phyloP scores from a whole-genome alignment of 2,113 vertebrate genomes.

The Talpa occidentalis region DNA sequence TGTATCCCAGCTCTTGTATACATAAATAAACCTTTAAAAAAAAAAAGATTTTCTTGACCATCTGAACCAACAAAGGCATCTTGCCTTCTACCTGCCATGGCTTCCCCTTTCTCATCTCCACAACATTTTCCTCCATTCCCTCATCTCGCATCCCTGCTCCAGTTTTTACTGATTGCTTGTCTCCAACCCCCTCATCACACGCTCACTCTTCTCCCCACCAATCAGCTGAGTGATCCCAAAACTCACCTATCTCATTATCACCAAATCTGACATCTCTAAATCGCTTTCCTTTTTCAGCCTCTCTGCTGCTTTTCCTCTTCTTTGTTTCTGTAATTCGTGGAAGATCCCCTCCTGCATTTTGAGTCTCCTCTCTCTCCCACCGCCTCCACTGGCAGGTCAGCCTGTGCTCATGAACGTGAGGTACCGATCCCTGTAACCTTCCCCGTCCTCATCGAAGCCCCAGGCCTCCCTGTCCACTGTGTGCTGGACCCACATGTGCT shows the following conservation, averaged over 20 bases:
- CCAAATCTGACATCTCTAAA: neutral
- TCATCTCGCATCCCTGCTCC: neutral
- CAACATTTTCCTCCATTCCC: neutral
- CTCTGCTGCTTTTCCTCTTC: neutral
- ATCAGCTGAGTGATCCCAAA: neutral
- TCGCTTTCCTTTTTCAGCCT: neutral
- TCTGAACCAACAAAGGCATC: neutral
- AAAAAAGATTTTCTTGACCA: too few species aligned
- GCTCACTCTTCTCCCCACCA: neutral
- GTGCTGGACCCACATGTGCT: too few species aligned
- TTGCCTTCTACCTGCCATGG: neutral
- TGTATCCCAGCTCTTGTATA: too few species aligned
- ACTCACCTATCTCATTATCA: neutral
- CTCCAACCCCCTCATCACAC: neutral
- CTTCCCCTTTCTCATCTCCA: accelerated
- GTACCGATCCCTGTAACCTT: too few species aligned
- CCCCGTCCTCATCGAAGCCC: too few species aligned
- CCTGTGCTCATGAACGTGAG: too few species aligned
- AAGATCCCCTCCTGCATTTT: neutral
- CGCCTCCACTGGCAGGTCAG: neutral
- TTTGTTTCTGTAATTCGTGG: neutral
- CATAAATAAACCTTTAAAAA: too few species aligned
- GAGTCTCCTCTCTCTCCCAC: neutral
- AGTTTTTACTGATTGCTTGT: neutral
- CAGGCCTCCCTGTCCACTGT: too few species aligned